These are phyloP conservation scores for Erpetoichthys calabaricus DNA, from an alignment of 2,797 vertebrate genomes.

Conservation along the genomic window DNA sequence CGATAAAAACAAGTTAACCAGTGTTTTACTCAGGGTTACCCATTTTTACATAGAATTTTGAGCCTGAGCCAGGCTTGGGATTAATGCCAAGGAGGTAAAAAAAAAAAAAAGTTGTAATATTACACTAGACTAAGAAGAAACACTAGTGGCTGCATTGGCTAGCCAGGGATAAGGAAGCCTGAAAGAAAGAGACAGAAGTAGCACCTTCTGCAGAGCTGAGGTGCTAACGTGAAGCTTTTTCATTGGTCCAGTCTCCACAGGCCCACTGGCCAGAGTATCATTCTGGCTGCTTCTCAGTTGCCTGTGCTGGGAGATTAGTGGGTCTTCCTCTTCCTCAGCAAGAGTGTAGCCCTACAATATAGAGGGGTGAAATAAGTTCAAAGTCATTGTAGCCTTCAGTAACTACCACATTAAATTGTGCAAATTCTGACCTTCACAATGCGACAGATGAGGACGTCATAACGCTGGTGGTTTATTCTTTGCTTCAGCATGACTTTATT, in stretches of 20 bases:
- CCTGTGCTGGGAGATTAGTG: slow-evolving; percentile 86
- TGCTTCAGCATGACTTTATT: slow-evolving; percentile 93
- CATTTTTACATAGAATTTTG: too few relatives aligned
- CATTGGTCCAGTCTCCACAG: slow-evolving; percentile 88
- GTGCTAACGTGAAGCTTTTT: slow-evolving; percentile 97
- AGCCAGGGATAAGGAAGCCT: too few relatives aligned
- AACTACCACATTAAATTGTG: too few relatives aligned
- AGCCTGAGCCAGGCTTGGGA: too few relatives aligned
- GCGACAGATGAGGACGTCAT: slow-evolving; percentile 90
- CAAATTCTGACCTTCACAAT: slow-evolving; percentile 76
- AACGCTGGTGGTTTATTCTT: slow-evolving; percentile 90
- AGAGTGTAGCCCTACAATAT: slow-evolving; percentile 78
- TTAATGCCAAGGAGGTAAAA: too few relatives aligned
- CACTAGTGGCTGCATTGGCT: too few relatives aligned
- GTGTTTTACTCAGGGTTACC: too few relatives aligned
- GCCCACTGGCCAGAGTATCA: slow-evolving; percentile 70
- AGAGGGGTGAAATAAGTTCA: background rate
- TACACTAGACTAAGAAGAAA: too few relatives aligned
- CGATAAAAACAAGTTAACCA: too few relatives aligned
- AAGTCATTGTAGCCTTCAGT: background rate
- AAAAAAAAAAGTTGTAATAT: too few relatives aligned
- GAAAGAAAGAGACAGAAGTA: too few relatives aligned
- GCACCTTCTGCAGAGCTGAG: slow-evolving; percentile 90
- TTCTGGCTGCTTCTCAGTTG: slow-evolving; percentile 72
- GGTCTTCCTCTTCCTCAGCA: slow-evolving; percentile 91